Conservation (phyloP, 2,888 invertebrate genomes). For the Meghimatium bilineatum region DNA sequence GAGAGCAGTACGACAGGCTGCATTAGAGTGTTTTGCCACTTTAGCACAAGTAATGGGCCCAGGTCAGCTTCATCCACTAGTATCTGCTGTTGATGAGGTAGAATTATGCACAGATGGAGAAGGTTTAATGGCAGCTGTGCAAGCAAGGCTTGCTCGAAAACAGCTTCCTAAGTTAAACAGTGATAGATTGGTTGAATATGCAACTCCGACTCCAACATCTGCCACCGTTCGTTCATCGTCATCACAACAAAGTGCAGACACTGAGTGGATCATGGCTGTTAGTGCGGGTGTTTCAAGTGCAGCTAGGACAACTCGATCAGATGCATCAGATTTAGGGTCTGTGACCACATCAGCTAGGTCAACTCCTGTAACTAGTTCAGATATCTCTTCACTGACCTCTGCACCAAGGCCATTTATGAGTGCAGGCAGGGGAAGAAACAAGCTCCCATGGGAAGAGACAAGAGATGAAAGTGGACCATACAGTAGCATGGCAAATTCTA, state of each 20-base stretch:
- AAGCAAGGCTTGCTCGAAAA: constrained; percentile 85
- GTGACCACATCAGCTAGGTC: constrained; percentile 65
- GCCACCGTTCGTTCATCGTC: constrained; percentile 70
- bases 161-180: constrained; percentile 84
- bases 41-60: constrained; percentile 85
- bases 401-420: constrained; percentile 71
- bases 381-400: constrained; percentile 55
- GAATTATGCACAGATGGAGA: constrained; percentile 76
- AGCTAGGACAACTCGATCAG: constrained; percentile 64
- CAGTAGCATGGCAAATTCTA: constrained; percentile 53
- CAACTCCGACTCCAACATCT: constrained; percentile 82
- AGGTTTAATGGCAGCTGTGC: constrained; percentile 82
- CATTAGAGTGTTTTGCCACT: constrained; percentile 87
- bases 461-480: constrained; percentile 56
- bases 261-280: constrained; percentile 85
- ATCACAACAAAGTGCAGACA: constrained; percentile 80
- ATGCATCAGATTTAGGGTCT: constrained; percentile 68
- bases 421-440: constrained; percentile 71
- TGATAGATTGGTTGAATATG: constrained; percentile 87
- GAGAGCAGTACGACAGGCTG: constrained; percentile 86
- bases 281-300: constrained; percentile 69
- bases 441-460: constrained; percentile 75
- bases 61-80: constrained; percentile 80
- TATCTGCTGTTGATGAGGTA: constrained; percentile 78
- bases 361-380: constrained; percentile 57